Percentiles rank a stretch among this genome's conserved stretches.
phyloP scores from a whole-genome alignment of 2,113 vertebrate genomes.

The Nothobranchius furzeri region DNA sequence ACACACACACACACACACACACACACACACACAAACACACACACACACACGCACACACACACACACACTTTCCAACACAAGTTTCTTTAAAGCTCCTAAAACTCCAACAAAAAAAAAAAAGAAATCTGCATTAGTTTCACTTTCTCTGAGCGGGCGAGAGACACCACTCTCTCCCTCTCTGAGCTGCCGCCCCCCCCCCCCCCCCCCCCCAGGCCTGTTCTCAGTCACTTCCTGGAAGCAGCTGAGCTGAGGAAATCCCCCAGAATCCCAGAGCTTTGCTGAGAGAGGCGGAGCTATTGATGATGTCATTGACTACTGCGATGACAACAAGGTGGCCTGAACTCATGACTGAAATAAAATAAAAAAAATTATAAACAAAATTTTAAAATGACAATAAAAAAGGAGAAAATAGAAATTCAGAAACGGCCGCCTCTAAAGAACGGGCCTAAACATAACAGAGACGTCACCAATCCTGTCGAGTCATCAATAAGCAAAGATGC shows the following conservation, averaged over 20 bases:
- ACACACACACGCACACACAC: too few relatives aligned
- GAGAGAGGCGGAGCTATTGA: conserved; percentile 39
- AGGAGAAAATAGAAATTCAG: too few relatives aligned
- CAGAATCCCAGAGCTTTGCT: conserved; percentile 73
- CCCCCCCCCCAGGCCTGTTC: conserved; percentile 17
- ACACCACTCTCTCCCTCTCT: conserved; percentile 11
- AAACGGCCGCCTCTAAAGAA: too few relatives aligned
- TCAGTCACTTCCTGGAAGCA: conserved; percentile 82
- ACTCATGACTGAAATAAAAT: background rate
- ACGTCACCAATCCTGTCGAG: too few relatives aligned
- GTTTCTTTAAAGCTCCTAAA: background rate
- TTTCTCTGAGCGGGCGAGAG: conserved; percentile 22
- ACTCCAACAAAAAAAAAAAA: conserved; percentile 1
- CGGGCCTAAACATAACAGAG: too few relatives aligned
- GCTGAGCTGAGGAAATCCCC: conserved; percentile 78
- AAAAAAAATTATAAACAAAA: too few relatives aligned
- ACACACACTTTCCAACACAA: background rate
- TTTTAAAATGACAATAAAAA: too few relatives aligned
- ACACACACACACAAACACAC: background rate
- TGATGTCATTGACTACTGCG: conserved; percentile 36
- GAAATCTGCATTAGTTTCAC: conserved; percentile 33
- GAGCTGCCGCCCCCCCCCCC: background rate
- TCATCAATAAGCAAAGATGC: too few relatives aligned
- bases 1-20: background rate
- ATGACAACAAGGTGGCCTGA: background rate